phyloP scores from a whole-genome alignment of 2,888 invertebrate genomes.

The Deroplatys truncata region DNA sequence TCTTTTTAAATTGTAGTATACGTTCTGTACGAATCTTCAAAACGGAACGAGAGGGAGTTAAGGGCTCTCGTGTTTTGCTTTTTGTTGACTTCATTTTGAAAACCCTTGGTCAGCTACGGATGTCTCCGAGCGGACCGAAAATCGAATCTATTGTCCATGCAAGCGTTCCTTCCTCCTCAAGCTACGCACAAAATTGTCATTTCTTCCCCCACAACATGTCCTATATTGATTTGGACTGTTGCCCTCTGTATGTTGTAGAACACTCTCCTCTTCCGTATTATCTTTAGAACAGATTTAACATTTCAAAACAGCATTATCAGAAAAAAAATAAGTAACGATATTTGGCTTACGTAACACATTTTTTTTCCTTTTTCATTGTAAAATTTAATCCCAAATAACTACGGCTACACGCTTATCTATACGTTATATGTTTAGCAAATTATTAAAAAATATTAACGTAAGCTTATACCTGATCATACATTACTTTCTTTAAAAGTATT shows the following conservation, averaged over 20 bases:
- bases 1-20: too few species aligned
- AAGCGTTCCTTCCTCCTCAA: not conserved
- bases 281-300: not conserved
- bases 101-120: not conserved
- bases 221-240: not conserved
- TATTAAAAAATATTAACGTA: too few species aligned
- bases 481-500: too few species aligned
- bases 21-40: not conserved
- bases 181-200: not conserved
- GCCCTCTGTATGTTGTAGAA: not conserved
- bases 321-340: too few species aligned
- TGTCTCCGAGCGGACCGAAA: not conserved
- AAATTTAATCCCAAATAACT: too few species aligned
- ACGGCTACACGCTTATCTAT: too few species aligned
- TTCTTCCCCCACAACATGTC: not conserved
- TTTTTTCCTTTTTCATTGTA: too few species aligned
- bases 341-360: too few species aligned
- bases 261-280: not conserved
- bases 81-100: not conserved
- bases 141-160: not conserved
- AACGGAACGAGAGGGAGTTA: not conserved
- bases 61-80: not conserved
- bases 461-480: too few species aligned
- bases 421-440: too few species aligned
- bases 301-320: too few species aligned